phyloP scores from a whole-genome alignment of 2,888 invertebrate species.

The Xestia rhomboidea region DNA sequence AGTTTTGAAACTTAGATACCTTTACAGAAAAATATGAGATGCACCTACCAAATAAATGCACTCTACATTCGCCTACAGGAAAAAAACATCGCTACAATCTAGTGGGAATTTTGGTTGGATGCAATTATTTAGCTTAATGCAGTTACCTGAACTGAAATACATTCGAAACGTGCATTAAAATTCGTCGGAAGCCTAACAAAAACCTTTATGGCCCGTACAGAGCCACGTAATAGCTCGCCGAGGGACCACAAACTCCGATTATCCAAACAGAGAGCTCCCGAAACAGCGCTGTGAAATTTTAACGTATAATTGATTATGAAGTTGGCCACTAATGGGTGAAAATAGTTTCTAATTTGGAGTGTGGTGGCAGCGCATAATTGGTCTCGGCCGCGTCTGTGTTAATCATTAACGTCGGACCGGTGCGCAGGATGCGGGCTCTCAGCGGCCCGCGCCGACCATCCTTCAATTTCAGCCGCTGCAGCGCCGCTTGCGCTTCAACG shows the following conservation, averaged over 20 bases:
- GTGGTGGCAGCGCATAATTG: constrained; percentile 86
- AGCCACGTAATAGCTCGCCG: constrained; percentile 86
- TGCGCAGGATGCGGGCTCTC: constrained; percentile 76
- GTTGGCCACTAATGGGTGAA: constrained; percentile 89
- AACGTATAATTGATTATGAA: constrained; percentile 90
- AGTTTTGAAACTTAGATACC: neutral
- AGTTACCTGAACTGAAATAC: constrained; percentile 80
- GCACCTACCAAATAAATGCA: neutral
- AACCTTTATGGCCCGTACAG: constrained; percentile 85
- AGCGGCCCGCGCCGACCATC: constrained; percentile 73
- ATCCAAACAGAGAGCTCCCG: constrained; percentile 87
- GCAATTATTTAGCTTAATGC: constrained; percentile 75
- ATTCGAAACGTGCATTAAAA: constrained; percentile 86
- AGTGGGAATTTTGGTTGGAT: constrained; percentile 66
- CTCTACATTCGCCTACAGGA: neutral
- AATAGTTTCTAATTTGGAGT: constrained; percentile 90
- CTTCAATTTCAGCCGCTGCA: constrained; percentile 77
- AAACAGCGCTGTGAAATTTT: constrained; percentile 89
- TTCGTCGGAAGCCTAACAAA: constrained; percentile 83
- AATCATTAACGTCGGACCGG: constrained; percentile 84
- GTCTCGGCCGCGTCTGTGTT: constrained; percentile 85
- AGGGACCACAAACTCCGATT: constrained; percentile 91
- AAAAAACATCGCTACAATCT: constrained; percentile 29
- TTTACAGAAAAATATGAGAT: neutral
- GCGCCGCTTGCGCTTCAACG: constrained; percentile 41